Evolutionary conservation across 53 echinoderm and acorn worm species (phyloP), one percentile per base, ranked within the genome.

Genomic region (Astropecten irregularis): DNA sequence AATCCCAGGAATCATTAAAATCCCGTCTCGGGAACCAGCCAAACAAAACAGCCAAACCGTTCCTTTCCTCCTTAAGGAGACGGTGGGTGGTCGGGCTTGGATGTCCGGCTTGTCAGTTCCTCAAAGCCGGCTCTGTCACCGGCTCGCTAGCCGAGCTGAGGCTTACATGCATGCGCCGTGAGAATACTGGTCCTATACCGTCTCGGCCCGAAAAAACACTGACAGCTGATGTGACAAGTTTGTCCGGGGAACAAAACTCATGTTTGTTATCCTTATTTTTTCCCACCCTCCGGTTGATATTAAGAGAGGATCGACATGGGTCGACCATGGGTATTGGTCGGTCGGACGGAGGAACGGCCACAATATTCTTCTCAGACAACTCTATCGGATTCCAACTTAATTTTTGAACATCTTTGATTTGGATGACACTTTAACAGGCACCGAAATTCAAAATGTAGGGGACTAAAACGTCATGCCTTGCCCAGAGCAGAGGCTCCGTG

Each of bases 51-150:
- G 68, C 13, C 9, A 46, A 40, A 20, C 28, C 60, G 9, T 31
- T 77, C 60, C 33, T 57, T 61, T 77, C 23, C 40, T 62, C 19
- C n/a, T 46, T 23, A 2, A 3, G 46, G 57, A 73, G 33, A 44
- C 49, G 35, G 79, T 79, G 79, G 79, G 79, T 79, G 79, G 79
- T 79, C 79, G 79, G 19, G 22, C 58, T 57, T 58, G 57, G 23
- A 6, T 15, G 36, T 38, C 65, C 65, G 37, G 37, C n/a, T 76
- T 76, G 76, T 58, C 76, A 40, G 15, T 35, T 71, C 20, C 71
- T 49, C 31, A 30, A 13, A 47, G 48, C 31, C 44, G 28, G 42
- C 32, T 40, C 48, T 79, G 79, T 79, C 79, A 79, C 60, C 28
- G 56, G 20, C 7, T 10, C 2, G 15, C 16, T 8, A 18, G 18